A percentile compares a stretch with the other conserved stretches of the same genome.
These are phyloP conservation scores for Acanthosepion esculentum DNA, from an alignment of 2,888 invertebrate species.

Conservation along the genomic window DNA sequence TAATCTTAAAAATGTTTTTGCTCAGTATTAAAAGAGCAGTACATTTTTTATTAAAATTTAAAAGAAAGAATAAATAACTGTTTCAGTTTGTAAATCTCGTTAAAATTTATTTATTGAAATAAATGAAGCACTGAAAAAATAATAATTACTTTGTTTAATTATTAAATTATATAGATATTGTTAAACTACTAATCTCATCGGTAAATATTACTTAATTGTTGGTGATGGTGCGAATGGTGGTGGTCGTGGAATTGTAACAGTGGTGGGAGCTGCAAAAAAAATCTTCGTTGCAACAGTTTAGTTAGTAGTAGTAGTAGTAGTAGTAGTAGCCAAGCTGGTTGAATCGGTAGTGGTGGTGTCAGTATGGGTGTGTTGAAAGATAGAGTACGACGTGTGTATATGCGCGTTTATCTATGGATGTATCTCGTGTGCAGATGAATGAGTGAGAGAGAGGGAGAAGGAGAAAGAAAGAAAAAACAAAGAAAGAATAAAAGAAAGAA, in stretches of 20 bases:
- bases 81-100: too few relatives aligned
- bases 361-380: not conserved
- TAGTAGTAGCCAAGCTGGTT: not conserved
- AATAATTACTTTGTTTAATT: too few relatives aligned
- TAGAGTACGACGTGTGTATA: not conserved
- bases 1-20: too few relatives aligned
- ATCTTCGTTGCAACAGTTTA: not conserved
- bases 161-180: too few relatives aligned
- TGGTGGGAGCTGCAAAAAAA: not conserved
- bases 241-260: not conserved
- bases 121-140: too few relatives aligned
- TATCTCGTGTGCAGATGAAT: not conserved
- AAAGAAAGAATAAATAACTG: too few relatives aligned
- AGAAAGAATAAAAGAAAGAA: too few relatives aligned
- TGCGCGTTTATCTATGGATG: not conserved
- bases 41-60: too few relatives aligned
- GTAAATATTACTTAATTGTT: not conserved
- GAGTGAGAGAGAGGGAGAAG: not conserved
- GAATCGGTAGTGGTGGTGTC: not conserved
- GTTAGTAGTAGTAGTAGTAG: constrained; percentile 6
- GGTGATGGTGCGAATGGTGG: not conserved
- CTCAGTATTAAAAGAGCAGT: too few relatives aligned
- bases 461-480: too few relatives aligned
- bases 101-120: too few relatives aligned
- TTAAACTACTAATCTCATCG: too few relatives aligned